Evolutionary conservation across 2,888 invertebrate genomes (phyloP).

Genomic region (Pseudococcus jackbeardsleyi): DNA sequence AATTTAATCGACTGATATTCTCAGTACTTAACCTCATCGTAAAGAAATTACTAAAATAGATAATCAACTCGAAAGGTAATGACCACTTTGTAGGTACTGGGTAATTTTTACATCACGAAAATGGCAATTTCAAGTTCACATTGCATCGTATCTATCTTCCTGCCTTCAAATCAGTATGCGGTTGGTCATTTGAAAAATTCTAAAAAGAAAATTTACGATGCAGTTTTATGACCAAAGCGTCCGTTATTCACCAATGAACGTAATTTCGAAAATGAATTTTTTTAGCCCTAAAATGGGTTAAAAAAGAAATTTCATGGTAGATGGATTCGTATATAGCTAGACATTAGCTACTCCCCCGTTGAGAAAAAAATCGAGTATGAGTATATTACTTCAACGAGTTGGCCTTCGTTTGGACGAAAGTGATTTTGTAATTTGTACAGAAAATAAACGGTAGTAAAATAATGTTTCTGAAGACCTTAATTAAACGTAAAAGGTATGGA

Average conservation of each 20-base stretch:
- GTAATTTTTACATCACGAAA: too few relatives aligned
- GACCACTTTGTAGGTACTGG: too few relatives aligned
- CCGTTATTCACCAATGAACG: neutral
- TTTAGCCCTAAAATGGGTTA: neutral
- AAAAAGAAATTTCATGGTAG: neutral
- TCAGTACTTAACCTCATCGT: too few relatives aligned
- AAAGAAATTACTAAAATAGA: too few relatives aligned
- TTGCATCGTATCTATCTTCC: too few relatives aligned
- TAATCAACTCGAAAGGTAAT: too few relatives aligned
- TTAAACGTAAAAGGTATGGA: constrained; percentile 10
- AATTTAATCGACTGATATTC: too few relatives aligned
- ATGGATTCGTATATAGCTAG: neutral
- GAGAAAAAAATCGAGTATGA: neutral
- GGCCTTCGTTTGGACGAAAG: neutral
- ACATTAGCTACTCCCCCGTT: neutral
- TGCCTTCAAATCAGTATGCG: too few relatives aligned
- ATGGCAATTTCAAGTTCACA: too few relatives aligned
- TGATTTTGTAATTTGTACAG: neutral
- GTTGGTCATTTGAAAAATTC: too few relatives aligned
- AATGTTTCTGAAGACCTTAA: neutral
- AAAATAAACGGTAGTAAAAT: neutral
- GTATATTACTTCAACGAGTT: neutral
- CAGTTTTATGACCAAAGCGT: too few relatives aligned
- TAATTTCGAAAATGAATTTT: neutral
- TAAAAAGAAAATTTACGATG: too few relatives aligned